These are phyloP conservation scores for Xiphorhynchus erythropygius DNA, from an alignment of 2,797 vertebrate genomes.

Conservation along the genomic window DNA sequence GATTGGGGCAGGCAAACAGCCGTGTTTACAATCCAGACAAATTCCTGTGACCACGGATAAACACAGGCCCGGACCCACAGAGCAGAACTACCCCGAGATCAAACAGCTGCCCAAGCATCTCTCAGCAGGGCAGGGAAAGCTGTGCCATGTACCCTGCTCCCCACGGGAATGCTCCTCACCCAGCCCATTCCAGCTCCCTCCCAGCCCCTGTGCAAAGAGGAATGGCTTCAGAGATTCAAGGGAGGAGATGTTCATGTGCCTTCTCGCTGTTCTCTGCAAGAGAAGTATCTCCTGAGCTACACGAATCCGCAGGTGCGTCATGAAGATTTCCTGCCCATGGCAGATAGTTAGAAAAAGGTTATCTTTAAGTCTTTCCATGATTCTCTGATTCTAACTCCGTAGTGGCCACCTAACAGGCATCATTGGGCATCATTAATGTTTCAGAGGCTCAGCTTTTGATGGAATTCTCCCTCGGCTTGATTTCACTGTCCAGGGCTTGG, in stretches of 20 bases:
- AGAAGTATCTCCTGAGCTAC: not conserved
- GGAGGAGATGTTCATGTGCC: not conserved
- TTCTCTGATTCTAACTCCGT: not conserved
- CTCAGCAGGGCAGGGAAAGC: not conserved
- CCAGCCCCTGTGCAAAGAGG: not conserved
- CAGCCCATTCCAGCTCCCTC: not conserved
- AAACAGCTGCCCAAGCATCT: not conserved
- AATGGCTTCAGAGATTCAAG: not conserved
- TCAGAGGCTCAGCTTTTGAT: not conserved
- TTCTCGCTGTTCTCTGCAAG: accelerated
- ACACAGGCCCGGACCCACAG: not conserved
- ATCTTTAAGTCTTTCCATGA: not conserved
- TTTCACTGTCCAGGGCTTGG: not conserved
- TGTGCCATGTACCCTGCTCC: not conserved
- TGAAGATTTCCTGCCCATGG: not conserved
- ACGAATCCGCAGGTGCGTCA: not conserved
- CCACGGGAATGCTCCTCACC: not conserved
- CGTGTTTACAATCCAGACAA: not conserved
- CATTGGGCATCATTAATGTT: not conserved
- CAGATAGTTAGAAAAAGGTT: not conserved
- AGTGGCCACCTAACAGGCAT: not conserved
- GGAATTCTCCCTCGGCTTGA: accelerated
- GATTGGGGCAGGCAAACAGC: not conserved
- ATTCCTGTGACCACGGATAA: accelerated
- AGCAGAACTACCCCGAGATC: not conserved